Base-by-base conservation (phyloP, 2,797 vertebrate species). In the Meriones psammophilus region DNA sequence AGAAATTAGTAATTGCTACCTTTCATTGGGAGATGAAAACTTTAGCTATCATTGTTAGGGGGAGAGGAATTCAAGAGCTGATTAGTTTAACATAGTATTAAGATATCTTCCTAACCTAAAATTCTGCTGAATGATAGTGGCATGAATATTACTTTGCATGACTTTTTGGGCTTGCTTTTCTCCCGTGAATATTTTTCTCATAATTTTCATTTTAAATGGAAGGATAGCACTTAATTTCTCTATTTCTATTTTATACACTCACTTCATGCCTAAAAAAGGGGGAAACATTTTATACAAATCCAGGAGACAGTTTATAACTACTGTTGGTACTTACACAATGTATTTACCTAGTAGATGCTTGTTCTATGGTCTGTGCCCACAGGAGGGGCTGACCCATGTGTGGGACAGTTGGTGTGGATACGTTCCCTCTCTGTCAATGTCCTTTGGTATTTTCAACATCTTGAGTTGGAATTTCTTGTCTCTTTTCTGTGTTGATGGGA, bases 241-340 rank as follows among this genome's bases (percentile, higher is more conserved):
- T 94, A 56, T 91, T 96, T 97, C 58, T 90, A 94, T 95, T 95
- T 97, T 95, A 91, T 88, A 33, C 39, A 94, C 14, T 96, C 9
- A 78, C 24, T 86, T 94, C 77, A 78, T 69, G 42, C 88, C 66
- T 95, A 95, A 80, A 83, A 50, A 46, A 92, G 90, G 86, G 62
- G 84, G 24, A 5, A 56, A 0, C 46, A 88, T 88, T 92, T 90
- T 96, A 64, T 83, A 93, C 91, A 95, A 77, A 20, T 92, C 60
- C 88, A 79, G 36, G 54, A 73, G 81, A 58, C 39, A 79, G 74
- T 92, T 81, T 88, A 87, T 56, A 89, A 50, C 46, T 94, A 69
- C 33, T 85, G 50, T 39, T 36, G 54, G 56, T 89, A 68, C 54
- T 92, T 79, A 91, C 71, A 94, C 94, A 87, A 89, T 28, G 58